Evolutionary conservation across 2,113 vertebrate species (phyloP), one percentile per base, ranked within the genome.

Genomic region (Archocentrus centrarchus): DNA sequence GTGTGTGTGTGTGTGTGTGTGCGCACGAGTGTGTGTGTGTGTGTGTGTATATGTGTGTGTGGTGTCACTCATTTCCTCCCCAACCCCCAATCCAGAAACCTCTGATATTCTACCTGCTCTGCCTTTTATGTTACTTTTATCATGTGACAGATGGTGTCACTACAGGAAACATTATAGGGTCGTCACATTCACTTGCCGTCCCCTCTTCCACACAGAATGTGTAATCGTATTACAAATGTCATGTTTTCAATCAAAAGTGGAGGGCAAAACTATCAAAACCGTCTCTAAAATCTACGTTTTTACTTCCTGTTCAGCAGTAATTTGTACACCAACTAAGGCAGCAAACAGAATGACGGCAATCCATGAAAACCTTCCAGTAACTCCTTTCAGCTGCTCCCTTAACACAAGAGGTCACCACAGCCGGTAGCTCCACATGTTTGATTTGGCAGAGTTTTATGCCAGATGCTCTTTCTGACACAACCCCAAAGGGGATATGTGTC

Each of bases 61-160:
- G 70, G 37, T 70, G 44, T 20, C 41, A 37, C 47, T 79, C 6
- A 6, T 77, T 68, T 24, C 59, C 80, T 15, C 44, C 32, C 24
- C 24, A 55, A 59, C 15, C 59, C 53, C 84, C 24, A 55, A 14
- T 13, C 7, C 27, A 27, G 81, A 84, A 58, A 64, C 53, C 70
- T 83, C 18, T 88, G 88, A 86, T 86, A 88, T 80, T 84, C 80
- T 84, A 86, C 78, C 84, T 87, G 66, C 53, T 18, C 47, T 37
- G 47, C 4, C 18, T n/a, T 76, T 61, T 76, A 24, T 18, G 44
- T 82, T 63, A n/a, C 50, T 30, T 62, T 20, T 50, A 44, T 44
- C 57, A 77, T 47, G 75, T 47, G 24, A 61, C 59, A 44, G 37
- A 47, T 60, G 24, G 55, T 70, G 57, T 59, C 55, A 73, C 37